phyloP scores from a whole-genome alignment of 2,113 vertebrate species.

The Canis aureus region DNA sequence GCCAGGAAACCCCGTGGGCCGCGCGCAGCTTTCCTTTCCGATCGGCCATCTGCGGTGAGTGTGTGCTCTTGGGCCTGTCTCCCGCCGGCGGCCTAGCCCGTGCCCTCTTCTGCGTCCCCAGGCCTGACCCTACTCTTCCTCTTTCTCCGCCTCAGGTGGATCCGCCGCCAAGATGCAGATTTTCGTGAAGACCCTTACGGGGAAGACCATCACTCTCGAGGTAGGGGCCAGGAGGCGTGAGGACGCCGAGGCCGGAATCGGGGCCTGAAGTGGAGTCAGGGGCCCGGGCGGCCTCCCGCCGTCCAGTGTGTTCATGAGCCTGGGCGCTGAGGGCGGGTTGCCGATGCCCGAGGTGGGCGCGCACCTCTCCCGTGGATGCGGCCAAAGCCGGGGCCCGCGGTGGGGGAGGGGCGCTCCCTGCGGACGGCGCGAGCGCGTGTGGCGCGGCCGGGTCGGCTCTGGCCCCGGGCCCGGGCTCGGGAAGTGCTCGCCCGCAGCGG shows the following conservation, averaged over 20 bases:
- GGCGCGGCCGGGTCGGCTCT: fast-evolving
- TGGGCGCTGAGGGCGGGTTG: background rate
- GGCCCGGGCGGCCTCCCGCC: fast-evolving
- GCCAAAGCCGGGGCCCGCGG: background rate
- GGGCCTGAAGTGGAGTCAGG: background rate
- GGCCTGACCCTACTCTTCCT: background rate
- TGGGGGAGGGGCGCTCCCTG: fast-evolving
- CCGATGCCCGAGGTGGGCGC: fast-evolving
- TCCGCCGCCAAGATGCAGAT: conserved; percentile 93
- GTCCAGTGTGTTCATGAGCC: fast-evolving
- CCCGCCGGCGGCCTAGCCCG: fast-evolving
- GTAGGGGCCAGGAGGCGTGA: conserved; percentile 80
- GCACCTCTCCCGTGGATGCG: fast-evolving
- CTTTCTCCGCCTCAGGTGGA: conserved; percentile 84
- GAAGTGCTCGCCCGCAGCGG: background rate
- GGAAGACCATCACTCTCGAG: conserved; percentile 99
- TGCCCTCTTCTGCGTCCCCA: fast-evolving
- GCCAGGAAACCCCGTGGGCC: conserved; percentile 89
- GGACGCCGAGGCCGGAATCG: background rate
- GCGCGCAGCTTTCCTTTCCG: conserved; percentile 86
- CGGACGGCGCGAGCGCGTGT: background rate
- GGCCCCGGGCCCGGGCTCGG: too few relatives aligned
- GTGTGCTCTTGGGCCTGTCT: fast-evolving
- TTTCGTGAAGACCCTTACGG: conserved; percentile 99
- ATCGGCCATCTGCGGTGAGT: conserved; percentile 92